Evolutionary conservation across 2,113 vertebrate species (phyloP).

Genomic region (Phaethornis superciliosus): DNA sequence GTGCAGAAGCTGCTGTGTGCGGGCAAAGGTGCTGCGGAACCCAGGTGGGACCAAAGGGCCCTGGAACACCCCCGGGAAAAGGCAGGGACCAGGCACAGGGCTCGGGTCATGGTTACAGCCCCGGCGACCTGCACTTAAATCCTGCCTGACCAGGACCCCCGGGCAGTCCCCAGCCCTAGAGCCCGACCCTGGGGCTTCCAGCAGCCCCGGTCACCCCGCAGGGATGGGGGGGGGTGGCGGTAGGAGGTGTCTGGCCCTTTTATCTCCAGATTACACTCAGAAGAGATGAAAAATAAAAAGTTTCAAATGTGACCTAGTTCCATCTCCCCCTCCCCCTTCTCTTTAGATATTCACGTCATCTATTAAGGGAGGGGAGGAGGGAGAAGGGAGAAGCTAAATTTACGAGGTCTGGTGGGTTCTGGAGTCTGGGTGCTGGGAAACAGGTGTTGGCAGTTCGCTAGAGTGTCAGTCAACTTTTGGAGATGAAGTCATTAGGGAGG

Average conservation of each 20-base stretch:
- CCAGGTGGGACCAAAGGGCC: background rate
- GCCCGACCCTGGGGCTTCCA: background rate
- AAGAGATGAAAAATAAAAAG: constrained; percentile 54
- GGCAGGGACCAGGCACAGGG: background rate
- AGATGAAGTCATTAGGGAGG: constrained; percentile 60
- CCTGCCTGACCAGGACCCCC: background rate
- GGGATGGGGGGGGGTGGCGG: background rate
- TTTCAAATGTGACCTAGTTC: constrained; percentile 65
- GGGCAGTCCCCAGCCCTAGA: background rate
- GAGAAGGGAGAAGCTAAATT: constrained; percentile 51
- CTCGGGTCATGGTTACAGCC: background rate
- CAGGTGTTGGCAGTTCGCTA: constrained; percentile 65
- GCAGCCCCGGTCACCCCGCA: background rate
- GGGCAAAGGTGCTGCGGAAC: background rate
- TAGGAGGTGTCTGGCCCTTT: background rate
- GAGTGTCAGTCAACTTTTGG: constrained; percentile 53
- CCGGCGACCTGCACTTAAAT: background rate
- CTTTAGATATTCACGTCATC: constrained; percentile 62
- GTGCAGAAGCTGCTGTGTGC: background rate
- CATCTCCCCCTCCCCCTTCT: constrained; percentile 53
- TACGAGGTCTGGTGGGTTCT: constrained; percentile 61
- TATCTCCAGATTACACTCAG: background rate
- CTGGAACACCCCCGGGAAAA: background rate
- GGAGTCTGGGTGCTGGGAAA: constrained; percentile 60
- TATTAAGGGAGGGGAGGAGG: background rate